Conservation (phyloP, 2,888 invertebrate species). For the Blastobasis adustella region DNA sequence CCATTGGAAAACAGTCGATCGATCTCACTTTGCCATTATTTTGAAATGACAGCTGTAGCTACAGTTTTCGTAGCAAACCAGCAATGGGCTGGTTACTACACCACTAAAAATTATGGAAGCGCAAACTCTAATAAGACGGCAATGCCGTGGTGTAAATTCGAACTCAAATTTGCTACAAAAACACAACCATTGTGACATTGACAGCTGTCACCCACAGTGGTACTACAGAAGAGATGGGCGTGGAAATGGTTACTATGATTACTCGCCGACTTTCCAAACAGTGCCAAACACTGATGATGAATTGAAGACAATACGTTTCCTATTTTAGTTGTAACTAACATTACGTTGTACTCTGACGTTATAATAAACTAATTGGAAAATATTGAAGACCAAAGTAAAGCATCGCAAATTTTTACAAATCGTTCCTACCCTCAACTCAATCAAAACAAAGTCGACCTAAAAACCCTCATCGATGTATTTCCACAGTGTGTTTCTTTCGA, state of each 20-base stretch:
- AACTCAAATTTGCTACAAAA: background rate
- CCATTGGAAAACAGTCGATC: conserved; percentile 3
- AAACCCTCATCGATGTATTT: too few relatives aligned
- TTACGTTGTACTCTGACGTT: too few relatives aligned
- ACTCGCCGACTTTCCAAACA: too few relatives aligned
- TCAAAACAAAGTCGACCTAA: too few relatives aligned
- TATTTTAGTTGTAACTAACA: too few relatives aligned
- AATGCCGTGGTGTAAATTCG: background rate
- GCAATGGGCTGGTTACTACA: too few relatives aligned
- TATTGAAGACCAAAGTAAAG: too few relatives aligned
- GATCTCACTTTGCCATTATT: conserved; percentile 2
- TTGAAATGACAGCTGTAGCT: conserved; percentile 5
- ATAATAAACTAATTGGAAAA: too few relatives aligned
- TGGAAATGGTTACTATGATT: background rate
- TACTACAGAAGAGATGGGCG: background rate
- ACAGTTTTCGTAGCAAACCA: background rate
- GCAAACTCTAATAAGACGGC: background rate
- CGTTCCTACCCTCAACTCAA: too few relatives aligned
- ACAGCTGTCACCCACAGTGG: background rate
- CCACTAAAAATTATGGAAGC: background rate
- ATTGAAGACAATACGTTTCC: background rate
- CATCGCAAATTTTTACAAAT: too few relatives aligned
- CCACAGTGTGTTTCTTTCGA: too few relatives aligned
- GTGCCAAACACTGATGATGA: too few relatives aligned
- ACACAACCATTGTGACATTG: background rate